phyloP scores from a whole-genome alignment of 2,113 vertebrate species.

The Pseudorectes ferrugineus region DNA sequence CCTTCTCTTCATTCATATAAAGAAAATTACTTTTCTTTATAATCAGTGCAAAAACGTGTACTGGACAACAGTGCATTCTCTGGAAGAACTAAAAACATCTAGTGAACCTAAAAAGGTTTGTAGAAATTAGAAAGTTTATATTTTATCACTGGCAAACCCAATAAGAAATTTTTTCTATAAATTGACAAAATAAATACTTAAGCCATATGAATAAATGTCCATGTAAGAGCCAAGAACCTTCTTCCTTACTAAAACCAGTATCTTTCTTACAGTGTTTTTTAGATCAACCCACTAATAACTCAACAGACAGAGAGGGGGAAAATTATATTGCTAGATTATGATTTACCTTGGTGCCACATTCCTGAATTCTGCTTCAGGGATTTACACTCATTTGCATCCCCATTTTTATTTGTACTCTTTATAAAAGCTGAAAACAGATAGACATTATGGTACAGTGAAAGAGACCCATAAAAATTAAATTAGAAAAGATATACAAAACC shows the following conservation, averaged over 20 bases:
- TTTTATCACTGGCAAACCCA: neutral
- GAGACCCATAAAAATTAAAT: neutral
- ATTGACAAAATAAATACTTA: neutral
- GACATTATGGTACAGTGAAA: neutral
- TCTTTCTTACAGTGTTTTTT: too few relatives aligned
- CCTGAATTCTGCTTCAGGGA: neutral
- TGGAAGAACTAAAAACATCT: neutral
- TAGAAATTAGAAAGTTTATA: neutral
- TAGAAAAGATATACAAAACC: neutral
- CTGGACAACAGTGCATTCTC: neutral
- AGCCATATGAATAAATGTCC: neutral
- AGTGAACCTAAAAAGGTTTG: neutral
- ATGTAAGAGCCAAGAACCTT: neutral
- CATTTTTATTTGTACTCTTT: neutral
- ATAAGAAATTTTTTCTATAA: neutral
- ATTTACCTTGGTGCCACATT: neutral
- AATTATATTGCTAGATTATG: neutral
- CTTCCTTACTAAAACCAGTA: neutral
- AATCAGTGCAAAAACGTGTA: neutral
- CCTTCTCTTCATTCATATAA: neutral
- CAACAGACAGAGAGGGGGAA: neutral
- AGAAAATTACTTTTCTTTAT: neutral
- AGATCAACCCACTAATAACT: neutral
- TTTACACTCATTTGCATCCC: neutral
- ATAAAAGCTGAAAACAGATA: neutral